A percentile compares a stretch with the other conserved stretches of the same genome.
phyloP scores from a whole-genome alignment of 2,113 vertebrate genomes.

The Ia io region DNA sequence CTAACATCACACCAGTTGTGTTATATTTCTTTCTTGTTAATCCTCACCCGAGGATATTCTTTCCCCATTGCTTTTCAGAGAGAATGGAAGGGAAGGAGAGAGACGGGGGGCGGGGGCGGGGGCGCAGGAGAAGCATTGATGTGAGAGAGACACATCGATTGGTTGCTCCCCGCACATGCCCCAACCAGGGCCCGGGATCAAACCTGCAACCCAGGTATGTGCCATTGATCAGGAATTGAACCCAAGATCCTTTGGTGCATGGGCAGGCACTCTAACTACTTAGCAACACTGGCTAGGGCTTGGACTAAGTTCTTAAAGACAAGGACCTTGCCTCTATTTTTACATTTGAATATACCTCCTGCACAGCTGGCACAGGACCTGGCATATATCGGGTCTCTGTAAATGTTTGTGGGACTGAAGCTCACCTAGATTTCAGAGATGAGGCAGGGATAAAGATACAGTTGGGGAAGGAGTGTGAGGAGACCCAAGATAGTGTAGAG shows the following conservation, averaged over 20 bases:
- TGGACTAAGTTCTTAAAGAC: not conserved
- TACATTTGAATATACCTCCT: not conserved
- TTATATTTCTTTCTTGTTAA: not conserved
- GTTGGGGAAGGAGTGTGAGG: not conserved
- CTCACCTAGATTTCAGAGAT: not conserved
- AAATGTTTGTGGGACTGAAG: not conserved
- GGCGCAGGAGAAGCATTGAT: too few relatives aligned
- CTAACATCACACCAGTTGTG: not conserved
- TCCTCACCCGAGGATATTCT: not conserved
- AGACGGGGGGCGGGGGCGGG: too few relatives aligned
- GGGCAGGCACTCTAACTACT: too few relatives aligned
- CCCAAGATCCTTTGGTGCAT: too few relatives aligned
- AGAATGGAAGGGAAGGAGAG: too few relatives aligned
- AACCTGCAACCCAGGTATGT: too few relatives aligned
- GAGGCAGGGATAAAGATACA: not conserved
- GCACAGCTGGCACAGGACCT: not conserved
- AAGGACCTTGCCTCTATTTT: not conserved
- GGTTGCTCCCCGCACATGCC: too few relatives aligned
- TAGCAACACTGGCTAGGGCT: too few relatives aligned
- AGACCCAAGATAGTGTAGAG: not conserved
- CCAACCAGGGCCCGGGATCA: too few relatives aligned
- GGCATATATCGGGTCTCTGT: not conserved
- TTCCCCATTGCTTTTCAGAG: not conserved
- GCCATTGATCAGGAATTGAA: too few relatives aligned
- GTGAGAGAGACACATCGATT: too few relatives aligned